phyloP scores from a whole-genome alignment of 2,113 vertebrate species.

The Sus scrofa region T2T-Sscrofa CM000812.6:288202501-288203000 shows the following conservation, averaged over 20 bases:
- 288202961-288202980: neutral
- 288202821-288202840: rapidly evolving
- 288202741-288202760: neutral
- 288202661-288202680: neutral
- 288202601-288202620: neutral
- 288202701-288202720: rapidly evolving
- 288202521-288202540: neutral
- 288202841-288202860: rapidly evolving
- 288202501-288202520: rapidly evolving
- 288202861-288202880: neutral
- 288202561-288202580: neutral
- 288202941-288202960: rapidly evolving
- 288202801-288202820: rapidly evolving
- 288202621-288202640: neutral
- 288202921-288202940: rapidly evolving
- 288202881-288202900: neutral
- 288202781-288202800: neutral
- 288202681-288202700: rapidly evolving
- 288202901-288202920: rapidly evolving
- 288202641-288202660: neutral
- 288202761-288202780: neutral
- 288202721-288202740: rapidly evolving
- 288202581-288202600: rapidly evolving
- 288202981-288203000: rapidly evolving
- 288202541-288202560: rapidly evolving